Base-by-base conservation (phyloP, 2,797 vertebrate genomes). In the Lagocephalus sceleratus region DNA sequence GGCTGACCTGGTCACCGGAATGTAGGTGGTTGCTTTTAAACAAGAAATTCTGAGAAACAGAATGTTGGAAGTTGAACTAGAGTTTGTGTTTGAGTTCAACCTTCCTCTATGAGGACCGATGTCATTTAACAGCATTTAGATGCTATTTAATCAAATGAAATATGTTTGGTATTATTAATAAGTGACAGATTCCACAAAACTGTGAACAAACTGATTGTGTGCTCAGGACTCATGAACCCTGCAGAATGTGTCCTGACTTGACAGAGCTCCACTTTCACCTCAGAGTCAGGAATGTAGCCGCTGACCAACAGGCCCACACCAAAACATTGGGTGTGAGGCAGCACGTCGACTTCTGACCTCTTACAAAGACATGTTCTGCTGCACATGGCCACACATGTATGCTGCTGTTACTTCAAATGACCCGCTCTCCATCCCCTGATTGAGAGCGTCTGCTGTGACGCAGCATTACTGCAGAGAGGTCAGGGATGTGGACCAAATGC, bases 1-100 rank as follows among this genome's bases (percentile, higher is more conserved):
- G 73, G 81, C 64, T 76, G 72, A 82, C 73, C 79, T 54, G 72
- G 68, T 76, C 84, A 83, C 48, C 69, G 60, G 6, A 42, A 51
- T 40, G 19, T 5, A 67, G 40, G 46, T 77, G 64, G 61, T 61
- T 70, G 50, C 65, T 74, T 73, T 60, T 57, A 56, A 41, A 56
- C 40, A 43, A 68, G 47, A 66, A 59, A 79, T 76, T 76, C 60
- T 44, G 68, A 59, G 22, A 22, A 19, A 51, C n/a, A 12, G 41
- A 57, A 42, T n/a, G 43, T 66, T 47, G 51, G 23, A 47, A 54
- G 20, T 42, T 61, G 42, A 70, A 58, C 67, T 38, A 14, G 26
- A 71, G 57, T 71, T 52, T 66, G 40, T 55, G 35, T 68, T 32
- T 56, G 47, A 48, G 66, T 49, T 68, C 60, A 72, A 7, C 23